Base-by-base conservation (phyloP, 2,113 vertebrate genomes). In the Ancistrus triradiatus region DNA sequence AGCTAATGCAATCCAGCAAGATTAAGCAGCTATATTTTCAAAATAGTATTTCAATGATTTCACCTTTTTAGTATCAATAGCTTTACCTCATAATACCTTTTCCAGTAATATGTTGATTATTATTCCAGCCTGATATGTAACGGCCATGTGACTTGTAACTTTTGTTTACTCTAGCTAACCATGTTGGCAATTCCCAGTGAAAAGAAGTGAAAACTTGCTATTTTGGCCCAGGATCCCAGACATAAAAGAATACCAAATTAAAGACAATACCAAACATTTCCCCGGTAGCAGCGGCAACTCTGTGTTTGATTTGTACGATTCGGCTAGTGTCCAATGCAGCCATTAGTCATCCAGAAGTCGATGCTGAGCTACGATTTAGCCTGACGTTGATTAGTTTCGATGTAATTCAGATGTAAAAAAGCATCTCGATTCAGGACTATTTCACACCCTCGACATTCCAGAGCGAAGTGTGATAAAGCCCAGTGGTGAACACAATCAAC, bases 371-470 rank as follows among this genome's bases (percentile, higher is more conserved):
- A 15, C 1, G 40, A 58, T 48, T 49, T 6, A 35, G 33, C 56
- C 15, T 64, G 61, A 63, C 7, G 6, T 14, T 59, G 22, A 49
- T 44, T 38, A 7, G 43, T 57, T 46, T 33, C 15, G 31, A 38
- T 60, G 35, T 31, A 57, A 31, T 62, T 72, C 52, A 46, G 21
- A 35, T 48, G n/a, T 24, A 18, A 38, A 42, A 64, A 11, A 31
- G 27, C 44, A 40, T 47, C 46, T 19, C 24, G 17, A 27, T 58
- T 42, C 5, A 17, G 44, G 40, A n/a, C 9, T 47, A 38, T 22
- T 40, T 49, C 44, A 28, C 44, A 59, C 46, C 33, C 9, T 58
- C 17, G 13, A 42, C 64, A 58, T 66, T 66, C 53, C 55, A 50
- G 3, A 66, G 31, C 18, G 35, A 42, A 4, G 46, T 19, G 53